Conservation (phyloP, 2,797 vertebrate species). For the Phrynocephalus guinanensis region DNA sequence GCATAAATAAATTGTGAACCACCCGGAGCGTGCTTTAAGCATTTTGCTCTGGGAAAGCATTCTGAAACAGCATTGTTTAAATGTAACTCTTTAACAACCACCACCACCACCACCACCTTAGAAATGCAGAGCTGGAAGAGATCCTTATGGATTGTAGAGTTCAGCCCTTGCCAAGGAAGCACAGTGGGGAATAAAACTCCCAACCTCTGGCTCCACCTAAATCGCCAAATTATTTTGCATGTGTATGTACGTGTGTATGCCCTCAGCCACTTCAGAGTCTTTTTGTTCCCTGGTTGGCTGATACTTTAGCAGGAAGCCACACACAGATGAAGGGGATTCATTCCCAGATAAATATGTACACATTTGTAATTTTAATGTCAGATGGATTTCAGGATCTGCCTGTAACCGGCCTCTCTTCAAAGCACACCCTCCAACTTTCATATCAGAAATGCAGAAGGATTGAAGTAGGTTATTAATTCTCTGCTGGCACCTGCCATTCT, state of each 20-base stretch:
- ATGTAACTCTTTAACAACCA: constrained; percentile 3
- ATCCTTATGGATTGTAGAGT: no score
- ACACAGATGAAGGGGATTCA: not conserved
- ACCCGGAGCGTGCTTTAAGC: not conserved
- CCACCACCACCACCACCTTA: no score
- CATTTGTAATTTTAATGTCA: constrained; percentile 33
- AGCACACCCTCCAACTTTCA: constrained; percentile 56
- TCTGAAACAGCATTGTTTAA: not conserved
- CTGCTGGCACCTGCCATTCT: constrained; percentile 61
- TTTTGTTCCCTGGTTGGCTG: not conserved
- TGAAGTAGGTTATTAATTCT: constrained; percentile 69
- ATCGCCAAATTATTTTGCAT: no score
- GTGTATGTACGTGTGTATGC: constrained; percentile 25
- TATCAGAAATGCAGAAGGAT: constrained; percentile 40
- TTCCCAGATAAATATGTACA: not conserved
- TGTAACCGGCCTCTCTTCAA: constrained; percentile 33
- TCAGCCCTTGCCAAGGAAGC: no score
- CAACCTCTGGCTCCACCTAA: no score
- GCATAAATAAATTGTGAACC: no score
- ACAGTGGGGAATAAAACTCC: no score
- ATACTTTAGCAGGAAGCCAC: not conserved
- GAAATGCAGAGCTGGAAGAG: no score
- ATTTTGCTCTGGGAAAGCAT: not conserved
- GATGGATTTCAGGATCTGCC: constrained; percentile 22
- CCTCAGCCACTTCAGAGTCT: not conserved